Evolutionary conservation across 2,113 vertebrate species (phyloP), one percentile per base, ranked within the genome.

Genomic region (Corythaixoides concolor): DNA sequence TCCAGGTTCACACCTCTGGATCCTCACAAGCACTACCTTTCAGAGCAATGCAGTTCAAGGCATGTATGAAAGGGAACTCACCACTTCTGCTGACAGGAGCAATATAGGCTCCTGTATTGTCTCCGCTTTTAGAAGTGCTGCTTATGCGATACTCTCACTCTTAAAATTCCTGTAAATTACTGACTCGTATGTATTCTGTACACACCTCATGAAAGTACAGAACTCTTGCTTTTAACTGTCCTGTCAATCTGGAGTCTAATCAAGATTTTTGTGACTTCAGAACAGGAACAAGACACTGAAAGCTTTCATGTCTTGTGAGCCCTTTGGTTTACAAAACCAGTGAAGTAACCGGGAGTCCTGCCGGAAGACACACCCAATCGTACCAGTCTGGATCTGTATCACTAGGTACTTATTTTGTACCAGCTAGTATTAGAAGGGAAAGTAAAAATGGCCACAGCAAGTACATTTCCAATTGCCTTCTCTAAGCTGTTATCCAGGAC

Each of bases 291-390:
- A 58, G 47, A 62, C n/a, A 66, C 26, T 67, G 39, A 82, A 78
- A 94, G 15, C 35, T 49, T 52, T 67, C 62, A 30, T 0, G 5
- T 37, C 20, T 56, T 9, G 1, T 39, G 35, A 86, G 16, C 43
- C 37, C 11, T 35, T 13, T 22, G 10, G 23, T 64, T 75, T 66
- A 84, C 18, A 75, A 70, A 89, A 78, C 28, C 74, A 81, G 20
- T 26, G 77, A 70, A 84, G 20, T 37, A 88, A 85, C 10, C 49
- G 76, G 18, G 35, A 66, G 13, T 22, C 28, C 41, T 84, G 35
- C n/a, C 0, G 1, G 50, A 63, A 72, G 47, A 67, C 17, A 3
- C 5, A 12, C 14, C 12, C 21, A 33, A 2, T 45, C 1, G 0
- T 22, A 66, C 24, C 58, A 62, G 28, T 32, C 35, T 41, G 9